Conservation (phyloP, 2,113 vertebrate species). For the Epinephelus fuscoguttatus region DNA sequence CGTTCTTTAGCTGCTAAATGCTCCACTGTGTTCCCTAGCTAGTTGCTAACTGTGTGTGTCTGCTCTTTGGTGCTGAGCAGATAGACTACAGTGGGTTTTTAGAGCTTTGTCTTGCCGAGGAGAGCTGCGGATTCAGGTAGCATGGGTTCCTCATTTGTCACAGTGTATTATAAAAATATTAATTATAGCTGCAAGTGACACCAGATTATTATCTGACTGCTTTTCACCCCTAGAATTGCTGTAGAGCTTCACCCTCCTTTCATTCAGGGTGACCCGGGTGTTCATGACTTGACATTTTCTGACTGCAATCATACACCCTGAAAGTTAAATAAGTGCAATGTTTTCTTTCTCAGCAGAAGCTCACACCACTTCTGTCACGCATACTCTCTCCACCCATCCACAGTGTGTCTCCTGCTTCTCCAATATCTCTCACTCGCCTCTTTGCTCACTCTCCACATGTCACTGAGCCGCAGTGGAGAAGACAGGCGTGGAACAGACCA, state of each 20-base stretch:
- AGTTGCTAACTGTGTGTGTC: no score
- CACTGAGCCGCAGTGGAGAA: constrained; percentile 31
- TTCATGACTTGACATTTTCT: constrained; percentile 61
- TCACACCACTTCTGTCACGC: constrained; percentile 25
- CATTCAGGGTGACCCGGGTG: neutral
- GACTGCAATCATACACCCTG: constrained; percentile 32
- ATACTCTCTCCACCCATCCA: constrained; percentile 1
- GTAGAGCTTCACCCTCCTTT: neutral
- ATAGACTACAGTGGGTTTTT: no score
- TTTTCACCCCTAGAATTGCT: neutral
- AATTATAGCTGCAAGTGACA: no score
- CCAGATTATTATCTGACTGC: neutral
- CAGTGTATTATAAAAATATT: no score
- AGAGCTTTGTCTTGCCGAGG: no score
- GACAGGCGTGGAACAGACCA: constrained; percentile 56
- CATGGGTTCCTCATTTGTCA: no score
- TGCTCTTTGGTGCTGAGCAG: no score
- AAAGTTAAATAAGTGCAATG: constrained; percentile 46
- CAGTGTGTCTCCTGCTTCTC: constrained; percentile 28
- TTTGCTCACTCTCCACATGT: constrained; percentile 35
- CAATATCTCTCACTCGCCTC: constrained; percentile 37
- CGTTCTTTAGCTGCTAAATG: no score
- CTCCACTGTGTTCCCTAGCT: no score
- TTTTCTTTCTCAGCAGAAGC: constrained; percentile 45
- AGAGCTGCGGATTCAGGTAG: no score